Base-by-base conservation (phyloP, 2,888 invertebrate species). In the Polydrusus tereticollis region DNA sequence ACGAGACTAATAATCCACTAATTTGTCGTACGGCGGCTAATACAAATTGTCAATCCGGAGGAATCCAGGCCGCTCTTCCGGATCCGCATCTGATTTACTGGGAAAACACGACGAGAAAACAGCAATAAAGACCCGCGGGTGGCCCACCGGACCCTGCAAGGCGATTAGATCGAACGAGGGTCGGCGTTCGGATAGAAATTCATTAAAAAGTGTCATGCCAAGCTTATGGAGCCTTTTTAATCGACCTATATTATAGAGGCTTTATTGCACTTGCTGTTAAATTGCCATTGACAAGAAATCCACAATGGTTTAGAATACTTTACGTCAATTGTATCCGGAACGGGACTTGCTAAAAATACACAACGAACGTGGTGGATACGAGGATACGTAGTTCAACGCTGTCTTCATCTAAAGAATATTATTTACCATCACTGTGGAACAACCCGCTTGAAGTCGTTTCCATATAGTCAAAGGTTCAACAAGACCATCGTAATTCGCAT, bases 1-100 rank as follows among this genome's bases (percentile, higher is more conserved):
- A 84, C 83, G 82, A 81, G 81, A 83, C 83, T 85, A 85, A 85
- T 85, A 85, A 85, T 85, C 85, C 84, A 82, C 85, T 85, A 85
- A 85, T 85, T 85, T 85, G 85, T 85, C 83, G 83, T 81, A 81
- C 80, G 80, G 78, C 78, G 80, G 82, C 82, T 83, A 83, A 83
- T 83, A 83, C 83, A 83, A 83, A 83, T 83, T 83, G 83, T 82
- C 83, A 83, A 83, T 83, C 82, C 79, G 63, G 69, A 81, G 78
- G 78, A 76, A 77, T 77, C 76, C 77, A 77, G 77, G 78, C 45
- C 78, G 77, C 76, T 75, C 76, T 78, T 79, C 78, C 78, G 78
- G 78, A 73, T 78, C 78, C 80, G 82, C 82, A 81, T 82, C 82
- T 83, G 83, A 83, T 84, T 84, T 83, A 84, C 82, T 78, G 79